Conservation (phyloP, 1,140 invertebrate species). For the Drepana arcuata region DNA sequence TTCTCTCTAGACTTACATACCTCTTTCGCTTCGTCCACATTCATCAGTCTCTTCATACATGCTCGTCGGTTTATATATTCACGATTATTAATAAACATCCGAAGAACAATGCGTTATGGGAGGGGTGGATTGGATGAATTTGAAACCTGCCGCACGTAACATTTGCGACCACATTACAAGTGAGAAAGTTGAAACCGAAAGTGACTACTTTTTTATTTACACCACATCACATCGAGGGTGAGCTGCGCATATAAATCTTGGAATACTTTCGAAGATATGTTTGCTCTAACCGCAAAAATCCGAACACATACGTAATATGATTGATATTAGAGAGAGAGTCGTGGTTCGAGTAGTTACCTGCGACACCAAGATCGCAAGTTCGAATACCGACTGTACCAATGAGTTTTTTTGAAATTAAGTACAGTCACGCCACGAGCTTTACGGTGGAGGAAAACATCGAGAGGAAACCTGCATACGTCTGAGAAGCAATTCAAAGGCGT, state of each 20-base stretch:
- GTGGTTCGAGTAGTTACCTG: too few species aligned
- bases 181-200: conserved; percentile 41
- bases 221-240: conserved; percentile 19
- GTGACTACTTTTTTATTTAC: conserved; percentile 26
- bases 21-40: background rate
- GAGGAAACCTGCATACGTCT: too few species aligned
- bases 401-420: background rate
- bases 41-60: too few species aligned
- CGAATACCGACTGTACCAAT: background rate
- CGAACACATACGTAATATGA: conserved; percentile 1
- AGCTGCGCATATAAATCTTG: conserved; percentile 25
- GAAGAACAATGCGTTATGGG: background rate
- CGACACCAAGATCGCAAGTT: too few species aligned
- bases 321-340: background rate
- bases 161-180: conserved; percentile 23
- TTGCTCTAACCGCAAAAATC: background rate
- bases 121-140: background rate
- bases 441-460: too few species aligned
- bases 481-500: too few species aligned
- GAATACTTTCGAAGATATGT: too few species aligned
- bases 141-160: conserved; percentile 20
- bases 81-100: background rate
- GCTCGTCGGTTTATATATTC: too few species aligned
- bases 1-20: background rate
- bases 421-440: too few species aligned